Base-by-base conservation (phyloP, 2,113 vertebrate species). In the Amia ocellicauda region DNA sequence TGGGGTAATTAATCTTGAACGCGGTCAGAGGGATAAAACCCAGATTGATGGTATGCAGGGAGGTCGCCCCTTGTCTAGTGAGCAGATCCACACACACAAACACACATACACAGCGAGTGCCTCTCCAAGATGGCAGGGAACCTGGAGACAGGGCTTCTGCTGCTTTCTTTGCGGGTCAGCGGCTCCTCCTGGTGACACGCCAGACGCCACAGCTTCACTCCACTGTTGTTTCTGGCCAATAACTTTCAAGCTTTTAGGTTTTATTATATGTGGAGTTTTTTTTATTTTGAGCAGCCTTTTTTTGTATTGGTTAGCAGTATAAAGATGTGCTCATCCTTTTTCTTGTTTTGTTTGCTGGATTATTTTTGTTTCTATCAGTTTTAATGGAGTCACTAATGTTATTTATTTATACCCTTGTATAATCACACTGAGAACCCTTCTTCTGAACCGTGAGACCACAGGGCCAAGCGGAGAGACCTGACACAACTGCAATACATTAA, bases 1-100 rank as follows among this genome's bases (percentile, higher is more conserved):
- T 42, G 75, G 71, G 82, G 80, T 83, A 83, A 87, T 87, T 88
- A 86, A 86, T 89, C 81, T 82, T 24, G 73, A 65, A 59, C 69
- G 74, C 58, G 69, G 68, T 66, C 66, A 66, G 67, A 69, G 60
- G 69, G 71, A 73, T 81, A 75, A 77, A 79, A 80, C 52, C 43
- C 68, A 67, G 79, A 80, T 72, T 78, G 69, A 78, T 76, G 76
- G 52, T 41, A n/a, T n/a, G 70, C 67, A 69, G 45, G 69, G 29
- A 62, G 69, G 73, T 69, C 8, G 22, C 51, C 10, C 22, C 5
- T 24, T 11, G n/a, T 13, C 7, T n/a, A 20, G 36, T 10, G 0
- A 13, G n/a, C 54, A 17, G 9, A 7, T n/a, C 17, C 29, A 31
- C 26, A 42, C 58, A 14, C 4, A 22, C 24, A 10, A 36, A 7